Evolutionary conservation across 2,113 vertebrate species (phyloP).

Genomic region (Himantopus leucocephalus): DNA sequence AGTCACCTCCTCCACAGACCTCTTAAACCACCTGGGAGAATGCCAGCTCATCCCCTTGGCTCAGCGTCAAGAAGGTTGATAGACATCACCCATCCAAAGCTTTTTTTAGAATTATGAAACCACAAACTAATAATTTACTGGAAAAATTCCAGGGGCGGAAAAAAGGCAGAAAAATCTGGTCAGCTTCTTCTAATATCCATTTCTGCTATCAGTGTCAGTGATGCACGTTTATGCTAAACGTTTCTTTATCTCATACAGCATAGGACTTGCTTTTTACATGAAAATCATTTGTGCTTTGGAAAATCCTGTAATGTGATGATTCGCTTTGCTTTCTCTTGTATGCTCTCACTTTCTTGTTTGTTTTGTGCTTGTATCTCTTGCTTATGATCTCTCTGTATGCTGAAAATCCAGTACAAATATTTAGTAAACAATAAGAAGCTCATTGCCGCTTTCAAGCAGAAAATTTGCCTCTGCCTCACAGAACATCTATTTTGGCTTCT

Average conservation of each 20-base stretch:
- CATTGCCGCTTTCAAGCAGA: constrained; percentile 37
- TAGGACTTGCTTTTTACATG: constrained; percentile 40
- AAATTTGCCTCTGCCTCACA: constrained; percentile 13
- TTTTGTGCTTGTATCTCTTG: constrained; percentile 46
- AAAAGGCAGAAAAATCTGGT: background rate
- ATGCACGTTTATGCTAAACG: constrained; percentile 37
- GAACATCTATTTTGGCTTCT: background rate
- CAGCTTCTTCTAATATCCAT: constrained; percentile 5
- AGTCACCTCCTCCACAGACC: background rate
- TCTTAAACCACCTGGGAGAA: background rate
- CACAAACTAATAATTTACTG: background rate
- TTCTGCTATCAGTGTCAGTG: constrained; percentile 6
- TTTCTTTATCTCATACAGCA: constrained; percentile 53
- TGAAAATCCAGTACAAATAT: constrained; percentile 56
- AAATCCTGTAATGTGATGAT: constrained; percentile 52
- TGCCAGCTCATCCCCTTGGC: background rate
- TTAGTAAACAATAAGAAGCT: constrained; percentile 55
- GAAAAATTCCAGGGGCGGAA: background rate
- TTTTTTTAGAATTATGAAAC: background rate
- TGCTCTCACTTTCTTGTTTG: constrained; percentile 37
- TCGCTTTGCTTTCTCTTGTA: constrained; percentile 49
- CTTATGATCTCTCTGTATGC: constrained; percentile 39
- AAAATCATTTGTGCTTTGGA: constrained; percentile 44
- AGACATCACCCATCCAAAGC: background rate
- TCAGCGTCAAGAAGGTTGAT: background rate